Evolutionary conservation across 2,888 invertebrate species (phyloP).

Genomic region (Drosophila tanythrix): DNA sequence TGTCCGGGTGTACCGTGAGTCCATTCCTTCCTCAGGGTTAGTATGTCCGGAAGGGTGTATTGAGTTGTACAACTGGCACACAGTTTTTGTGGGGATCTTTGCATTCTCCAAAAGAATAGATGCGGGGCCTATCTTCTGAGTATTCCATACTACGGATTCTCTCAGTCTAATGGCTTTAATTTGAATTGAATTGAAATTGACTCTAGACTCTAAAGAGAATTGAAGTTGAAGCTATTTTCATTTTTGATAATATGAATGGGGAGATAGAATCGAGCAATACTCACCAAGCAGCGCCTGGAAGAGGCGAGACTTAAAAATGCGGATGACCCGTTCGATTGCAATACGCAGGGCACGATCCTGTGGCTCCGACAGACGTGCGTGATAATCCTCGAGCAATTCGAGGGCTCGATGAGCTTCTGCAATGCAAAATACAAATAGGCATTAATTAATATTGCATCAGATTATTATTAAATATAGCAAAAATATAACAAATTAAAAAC

Average conservation of each 20-base stretch:
- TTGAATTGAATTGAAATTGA: not conserved
- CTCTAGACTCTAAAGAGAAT: not conserved
- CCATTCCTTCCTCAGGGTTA: not conserved
- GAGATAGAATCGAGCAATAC: conserved; percentile 76
- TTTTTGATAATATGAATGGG: not conserved
- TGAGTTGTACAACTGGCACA: not conserved
- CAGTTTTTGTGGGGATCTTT: not conserved
- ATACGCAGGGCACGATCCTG: conserved; percentile 97
- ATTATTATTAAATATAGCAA: not conserved
- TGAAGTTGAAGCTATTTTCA: not conserved
- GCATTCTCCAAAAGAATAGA: not conserved
- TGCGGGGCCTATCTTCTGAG: not conserved
- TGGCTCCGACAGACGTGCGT: conserved; percentile 95
- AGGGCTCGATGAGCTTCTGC: conserved; percentile 99
- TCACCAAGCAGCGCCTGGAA: conserved; percentile 99
- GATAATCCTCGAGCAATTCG: conserved; percentile 99
- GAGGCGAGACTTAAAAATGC: conserved; percentile 98
- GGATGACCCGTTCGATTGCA: conserved; percentile 98
- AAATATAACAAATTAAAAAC: not conserved
- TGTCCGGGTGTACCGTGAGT: not conserved
- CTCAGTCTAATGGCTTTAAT: not conserved
- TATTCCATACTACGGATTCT: not conserved
- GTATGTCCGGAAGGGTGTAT: not conserved
- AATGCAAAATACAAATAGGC: conserved; percentile 63
- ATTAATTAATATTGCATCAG: not conserved